Evolutionary conservation across 2,113 vertebrate species (phyloP).

Genomic region (Burhinus bistriatus): DNA sequence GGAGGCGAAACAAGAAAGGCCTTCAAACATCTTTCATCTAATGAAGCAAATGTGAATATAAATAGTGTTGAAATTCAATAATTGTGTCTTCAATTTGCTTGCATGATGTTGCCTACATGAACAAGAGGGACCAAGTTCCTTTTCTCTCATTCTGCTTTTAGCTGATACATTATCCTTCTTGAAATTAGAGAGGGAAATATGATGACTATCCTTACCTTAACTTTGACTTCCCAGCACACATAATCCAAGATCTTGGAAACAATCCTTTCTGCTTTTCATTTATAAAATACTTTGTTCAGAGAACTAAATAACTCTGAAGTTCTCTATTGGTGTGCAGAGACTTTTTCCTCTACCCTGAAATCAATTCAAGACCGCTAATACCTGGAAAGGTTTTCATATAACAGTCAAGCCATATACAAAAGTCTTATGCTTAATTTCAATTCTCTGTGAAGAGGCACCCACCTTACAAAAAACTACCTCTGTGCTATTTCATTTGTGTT

Average conservation of each 20-base stretch:
- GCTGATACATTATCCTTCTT: not conserved
- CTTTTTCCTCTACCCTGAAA: not conserved
- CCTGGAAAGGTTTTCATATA: not conserved
- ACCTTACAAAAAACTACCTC: not conserved
- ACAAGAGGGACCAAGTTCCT: not conserved
- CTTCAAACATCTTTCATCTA: not conserved
- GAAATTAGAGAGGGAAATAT: not conserved
- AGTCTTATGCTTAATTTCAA: not conserved
- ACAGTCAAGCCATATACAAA: not conserved
- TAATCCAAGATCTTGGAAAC: not conserved
- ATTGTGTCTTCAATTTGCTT: not conserved
- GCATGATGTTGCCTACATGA: not conserved
- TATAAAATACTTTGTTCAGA: not conserved
- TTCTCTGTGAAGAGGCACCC: not conserved
- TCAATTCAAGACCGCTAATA: not conserved
- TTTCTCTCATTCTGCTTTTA: not conserved
- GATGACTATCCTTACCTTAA: not conserved
- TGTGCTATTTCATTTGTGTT: not conserved
- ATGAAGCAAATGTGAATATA: not conserved
- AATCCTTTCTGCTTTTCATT: not conserved
- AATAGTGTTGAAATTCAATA: not conserved
- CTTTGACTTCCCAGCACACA: not conserved
- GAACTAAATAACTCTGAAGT: not conserved
- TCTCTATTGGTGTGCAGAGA: not conserved
- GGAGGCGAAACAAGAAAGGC: not conserved